A percentile compares a stretch with the other conserved stretches of the same genome.
Evolutionary conservation across 2,797 vertebrate species (phyloP).

Genomic region (Melanogrammus aeglefinus): DNA sequence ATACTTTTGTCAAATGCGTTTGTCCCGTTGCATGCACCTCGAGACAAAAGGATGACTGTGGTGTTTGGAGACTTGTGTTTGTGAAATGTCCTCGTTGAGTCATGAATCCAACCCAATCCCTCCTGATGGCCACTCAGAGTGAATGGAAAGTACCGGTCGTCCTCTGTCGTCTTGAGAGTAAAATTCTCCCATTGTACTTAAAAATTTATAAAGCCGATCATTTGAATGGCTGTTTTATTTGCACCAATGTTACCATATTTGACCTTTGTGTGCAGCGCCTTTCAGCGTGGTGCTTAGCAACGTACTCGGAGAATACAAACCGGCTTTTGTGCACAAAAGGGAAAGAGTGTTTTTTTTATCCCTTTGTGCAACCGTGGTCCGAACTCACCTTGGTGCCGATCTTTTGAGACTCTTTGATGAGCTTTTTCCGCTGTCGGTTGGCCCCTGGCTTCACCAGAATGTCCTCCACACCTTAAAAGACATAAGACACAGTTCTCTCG

Average conservation of each 20-base stretch:
- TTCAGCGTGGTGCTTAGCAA: background rate
- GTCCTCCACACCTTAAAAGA: constrained; percentile 87
- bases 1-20: background rate
- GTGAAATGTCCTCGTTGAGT: background rate
- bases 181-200: too few species aligned
- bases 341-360: too few species aligned
- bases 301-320: background rate
- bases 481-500: background rate
- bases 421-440: constrained; percentile 77
- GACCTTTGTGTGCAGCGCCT: background rate
- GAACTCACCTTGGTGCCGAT: constrained; percentile 80
- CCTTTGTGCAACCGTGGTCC: background rate
- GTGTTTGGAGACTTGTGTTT: background rate
- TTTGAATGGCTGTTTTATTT: background rate
- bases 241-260: background rate
- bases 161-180: background rate
- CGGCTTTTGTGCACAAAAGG: background rate
- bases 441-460: constrained; percentile 87
- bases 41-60: background rate
- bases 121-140: background rate
- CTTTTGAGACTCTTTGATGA: constrained; percentile 79
- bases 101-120: background rate
- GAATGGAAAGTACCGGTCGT: background rate
- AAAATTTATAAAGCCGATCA: background rate
- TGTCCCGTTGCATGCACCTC: background rate